A percentile compares a stretch with the other conserved stretches of the same genome.
phyloP scores from a whole-genome alignment of 2,888 invertebrate genomes.

The Tanytarsus gracilentus region DNA sequence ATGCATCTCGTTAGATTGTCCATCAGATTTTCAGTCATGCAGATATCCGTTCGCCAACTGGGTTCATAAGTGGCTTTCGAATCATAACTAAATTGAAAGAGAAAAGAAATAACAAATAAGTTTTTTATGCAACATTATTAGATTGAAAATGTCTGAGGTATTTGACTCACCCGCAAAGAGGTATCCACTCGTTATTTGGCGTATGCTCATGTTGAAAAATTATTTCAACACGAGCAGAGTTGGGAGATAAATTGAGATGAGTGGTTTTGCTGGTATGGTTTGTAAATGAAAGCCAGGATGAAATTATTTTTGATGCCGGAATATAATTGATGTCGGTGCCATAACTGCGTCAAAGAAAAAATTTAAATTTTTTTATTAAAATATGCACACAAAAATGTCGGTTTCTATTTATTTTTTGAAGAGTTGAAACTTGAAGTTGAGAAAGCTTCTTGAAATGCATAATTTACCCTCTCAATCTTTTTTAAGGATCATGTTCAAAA shows the following conservation, averaged over 20 bases:
- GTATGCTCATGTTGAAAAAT: slow-evolving; percentile 43
- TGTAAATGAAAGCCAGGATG: slow-evolving; percentile 42
- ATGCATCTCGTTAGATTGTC: slow-evolving; percentile 50
- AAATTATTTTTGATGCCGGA: slow-evolving; percentile 42
- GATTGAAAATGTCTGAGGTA: no score
- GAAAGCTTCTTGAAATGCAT: no score
- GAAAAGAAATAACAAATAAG: neutral
- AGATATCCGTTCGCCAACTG: slow-evolving; percentile 54
- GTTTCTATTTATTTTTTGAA: no score
- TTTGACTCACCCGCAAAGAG: slow-evolving; percentile 42
- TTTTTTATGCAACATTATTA: neutral
- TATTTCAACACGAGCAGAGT: slow-evolving; percentile 43
- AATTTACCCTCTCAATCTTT: no score
- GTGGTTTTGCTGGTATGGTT: slow-evolving; percentile 38
- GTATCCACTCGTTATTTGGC: slow-evolving; percentile 40
- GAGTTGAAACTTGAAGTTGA: no score
- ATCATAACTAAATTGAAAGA: slow-evolving; percentile 37
- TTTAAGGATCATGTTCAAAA: no score
- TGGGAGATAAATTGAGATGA: slow-evolving; percentile 40
- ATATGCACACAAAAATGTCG: no score
- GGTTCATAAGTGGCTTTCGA: slow-evolving; percentile 46
- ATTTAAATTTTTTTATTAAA: no score
- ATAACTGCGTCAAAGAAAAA: no score
- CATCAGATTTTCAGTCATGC: slow-evolving; percentile 46
- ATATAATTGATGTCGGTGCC: slow-evolving; percentile 38